phyloP scores from a whole-genome alignment of 2,888 invertebrate genomes.

The Phortica magna region DNA sequence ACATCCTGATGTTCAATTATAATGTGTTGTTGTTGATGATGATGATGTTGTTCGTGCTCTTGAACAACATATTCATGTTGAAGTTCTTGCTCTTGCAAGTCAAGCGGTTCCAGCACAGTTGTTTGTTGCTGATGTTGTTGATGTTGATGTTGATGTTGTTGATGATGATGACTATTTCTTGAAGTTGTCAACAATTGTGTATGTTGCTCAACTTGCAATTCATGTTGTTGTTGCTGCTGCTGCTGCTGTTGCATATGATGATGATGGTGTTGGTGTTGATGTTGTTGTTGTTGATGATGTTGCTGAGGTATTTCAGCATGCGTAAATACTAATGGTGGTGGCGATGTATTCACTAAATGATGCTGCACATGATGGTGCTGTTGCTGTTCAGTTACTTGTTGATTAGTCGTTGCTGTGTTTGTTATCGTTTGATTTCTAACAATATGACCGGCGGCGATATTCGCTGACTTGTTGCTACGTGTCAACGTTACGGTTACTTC shows the following conservation, averaged over 20 bases:
- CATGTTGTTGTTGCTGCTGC: slow-evolving; percentile 48
- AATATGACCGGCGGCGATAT: slow-evolving; percentile 75
- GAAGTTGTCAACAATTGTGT: slow-evolving; percentile 37
- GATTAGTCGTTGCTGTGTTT: slow-evolving; percentile 48
- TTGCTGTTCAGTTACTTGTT: slow-evolving; percentile 49
- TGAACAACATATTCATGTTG: slow-evolving; percentile 49
- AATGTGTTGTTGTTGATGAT: slow-evolving; percentile 41
- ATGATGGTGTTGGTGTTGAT: slow-evolving; percentile 51
- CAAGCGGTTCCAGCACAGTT: slow-evolving; percentile 45
- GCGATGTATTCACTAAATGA: slow-evolving; percentile 63
- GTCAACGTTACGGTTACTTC: slow-evolving; percentile 75
- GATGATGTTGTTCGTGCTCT: slow-evolving; percentile 54
- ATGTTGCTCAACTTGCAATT: slow-evolving; percentile 26
- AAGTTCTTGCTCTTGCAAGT: slow-evolving; percentile 60
- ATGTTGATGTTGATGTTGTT: slow-evolving; percentile 50
- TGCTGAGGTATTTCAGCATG: slow-evolving; percentile 40
- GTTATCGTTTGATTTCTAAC: slow-evolving; percentile 57
- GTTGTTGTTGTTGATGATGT: slow-evolving; percentile 55
- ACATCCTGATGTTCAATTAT: slow-evolving; percentile 57
- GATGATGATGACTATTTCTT: slow-evolving; percentile 44
- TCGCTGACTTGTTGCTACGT: slow-evolving; percentile 56
- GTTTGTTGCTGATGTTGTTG: slow-evolving; percentile 49
- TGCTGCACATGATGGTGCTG: slow-evolving; percentile 57
- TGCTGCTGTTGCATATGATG: slow-evolving; percentile 47
- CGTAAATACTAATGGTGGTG: slow-evolving; percentile 71